Evolutionary conservation across 2,797 vertebrate genomes (phyloP), one percentile per base, ranked within the genome.

Genomic region (Crax fasciolata): DNA sequence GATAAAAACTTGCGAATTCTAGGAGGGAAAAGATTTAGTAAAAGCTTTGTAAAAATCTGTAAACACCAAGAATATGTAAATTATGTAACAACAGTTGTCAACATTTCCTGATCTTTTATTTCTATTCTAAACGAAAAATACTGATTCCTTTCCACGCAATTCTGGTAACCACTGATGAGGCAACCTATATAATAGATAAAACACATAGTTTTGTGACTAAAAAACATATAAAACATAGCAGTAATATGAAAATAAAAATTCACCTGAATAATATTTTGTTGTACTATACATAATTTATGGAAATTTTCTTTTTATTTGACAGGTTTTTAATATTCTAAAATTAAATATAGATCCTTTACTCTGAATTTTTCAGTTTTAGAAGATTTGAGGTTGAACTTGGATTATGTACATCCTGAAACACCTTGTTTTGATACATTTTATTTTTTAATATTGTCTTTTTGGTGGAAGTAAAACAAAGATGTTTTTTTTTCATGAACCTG

Each of bases 321-420:
- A 48, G 5, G 44, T 41, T 87, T 61, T 17, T 8, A 18, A 46
- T 65, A 61, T 4, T 7, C 17, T 41, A 54, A 41, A 17, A 8
- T 6, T 0, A 25, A 25, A 9, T 46, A 17, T 28, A 55, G 0
- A 0, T 4, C 38, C 30, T 79, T 76, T 14, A 1, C 4, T 23
- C 1, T 63, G 15, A 2, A 4, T 32, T 32, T 73, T 81, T 74
- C 16, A 9, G 17, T 78, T 71, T 39, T 10, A 15, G 28, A 71
- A 49, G 2, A 17, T 13, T 62, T 61, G 39, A 4, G 5, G 6
- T 52, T 70, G 2, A 14, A 28, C 15, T 43, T 70, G 27, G 4
- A 14, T 25, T 63, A 24, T 6, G 18, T 17, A 16, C 9, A 44
- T 24, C 24, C 8, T 35, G 32, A 75, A 79, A 27, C 2, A 27